Percentiles rank a stretch among this genome's conserved stretches.
Evolutionary conservation across 2,888 invertebrate genomes (phyloP).

Genomic region (Kryphioiulus occultus): DNA sequence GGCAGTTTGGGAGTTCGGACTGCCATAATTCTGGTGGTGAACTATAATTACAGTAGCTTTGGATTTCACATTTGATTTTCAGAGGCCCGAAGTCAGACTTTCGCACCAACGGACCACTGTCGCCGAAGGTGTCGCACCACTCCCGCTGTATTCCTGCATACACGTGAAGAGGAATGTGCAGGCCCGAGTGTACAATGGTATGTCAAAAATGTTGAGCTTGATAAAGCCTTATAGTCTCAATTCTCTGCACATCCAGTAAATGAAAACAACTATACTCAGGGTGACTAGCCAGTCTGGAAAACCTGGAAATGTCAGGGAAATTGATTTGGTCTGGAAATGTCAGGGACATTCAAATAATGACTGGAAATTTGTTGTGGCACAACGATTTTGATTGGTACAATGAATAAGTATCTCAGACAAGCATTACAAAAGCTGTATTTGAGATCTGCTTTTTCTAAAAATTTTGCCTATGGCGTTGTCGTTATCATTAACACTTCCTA

Average conservation of each 20-base stretch:
- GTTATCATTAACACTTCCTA: too few species aligned
- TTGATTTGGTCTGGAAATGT: neutral
- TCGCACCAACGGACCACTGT: conserved; percentile 61
- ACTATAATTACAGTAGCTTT: neutral
- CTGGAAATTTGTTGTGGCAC: too few species aligned
- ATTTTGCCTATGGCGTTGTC: too few species aligned
- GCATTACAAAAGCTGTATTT: too few species aligned
- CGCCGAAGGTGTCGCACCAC: conserved; percentile 60
- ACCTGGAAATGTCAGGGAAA: neutral
- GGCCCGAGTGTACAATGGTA: conserved; percentile 64
- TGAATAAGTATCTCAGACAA: too few species aligned
- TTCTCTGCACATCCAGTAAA: too few species aligned
- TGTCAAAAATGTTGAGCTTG: neutral
- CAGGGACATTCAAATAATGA: too few species aligned
- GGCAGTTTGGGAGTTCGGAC: neutral
- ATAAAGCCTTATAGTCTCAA: too few species aligned
- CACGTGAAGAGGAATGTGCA: conserved; percentile 65
- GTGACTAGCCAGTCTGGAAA: neutral
- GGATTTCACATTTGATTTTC: conserved; percentile 29
- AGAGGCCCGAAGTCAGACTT: conserved; percentile 61
- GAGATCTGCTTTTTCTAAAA: too few species aligned
- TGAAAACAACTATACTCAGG: too few species aligned
- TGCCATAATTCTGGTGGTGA: neutral
- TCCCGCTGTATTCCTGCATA: conserved; percentile 64
- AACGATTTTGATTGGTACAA: too few species aligned